Base-by-base conservation (phyloP, 2,797 vertebrate genomes). In the Sebastes ruberrimus region DNA sequence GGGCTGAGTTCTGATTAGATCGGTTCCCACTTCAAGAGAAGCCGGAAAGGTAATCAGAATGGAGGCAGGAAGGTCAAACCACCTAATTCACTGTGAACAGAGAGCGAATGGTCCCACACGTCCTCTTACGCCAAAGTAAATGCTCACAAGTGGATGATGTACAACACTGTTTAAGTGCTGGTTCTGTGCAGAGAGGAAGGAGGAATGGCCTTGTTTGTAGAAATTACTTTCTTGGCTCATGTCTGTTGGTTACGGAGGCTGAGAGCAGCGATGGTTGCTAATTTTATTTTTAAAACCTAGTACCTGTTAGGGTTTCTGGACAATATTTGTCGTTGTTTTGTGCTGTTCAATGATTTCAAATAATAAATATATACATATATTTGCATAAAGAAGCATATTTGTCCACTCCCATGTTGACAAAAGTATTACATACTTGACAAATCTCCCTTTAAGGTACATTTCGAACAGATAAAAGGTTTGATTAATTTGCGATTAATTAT, bases 11-110 rank as follows among this genome's bases (percentile, higher is more conserved):
- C 20, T 74, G 81, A 81, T 76, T 81, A 55, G 68, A 73, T 78
- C 27, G 57, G 63, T 30, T 28, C 55, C 65, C 30, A 70, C 76
- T 52, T 73, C 59, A 62, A 81, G 76, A 71, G 67, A 35, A 87
- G 56, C 22, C 6, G 1, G 22, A 73, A 53, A 57, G 52, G 68
- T 86, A 74, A 82, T 89, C 67, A 76, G 52, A 70, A 35, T 0
- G 22, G 59, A 74, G 52, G 68, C 62, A 30, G 23, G 60, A 56
- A 74, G 78, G 87, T 85, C 82, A 66, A 25, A 7, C 25, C 16
- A 35, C 59, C 60, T 68, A 60, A 69, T 78, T 80, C 62, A 67
- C 64, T 18, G 42, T 46, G 74, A 73, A 64, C 6, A 20, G 38
- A 42, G 8, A 68, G 20, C 1, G 23, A 74, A 70, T 30, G 32